Evolutionary conservation across 2,113 vertebrate genomes (phyloP).

Genomic region (Ancistrus triradiatus): DNA sequence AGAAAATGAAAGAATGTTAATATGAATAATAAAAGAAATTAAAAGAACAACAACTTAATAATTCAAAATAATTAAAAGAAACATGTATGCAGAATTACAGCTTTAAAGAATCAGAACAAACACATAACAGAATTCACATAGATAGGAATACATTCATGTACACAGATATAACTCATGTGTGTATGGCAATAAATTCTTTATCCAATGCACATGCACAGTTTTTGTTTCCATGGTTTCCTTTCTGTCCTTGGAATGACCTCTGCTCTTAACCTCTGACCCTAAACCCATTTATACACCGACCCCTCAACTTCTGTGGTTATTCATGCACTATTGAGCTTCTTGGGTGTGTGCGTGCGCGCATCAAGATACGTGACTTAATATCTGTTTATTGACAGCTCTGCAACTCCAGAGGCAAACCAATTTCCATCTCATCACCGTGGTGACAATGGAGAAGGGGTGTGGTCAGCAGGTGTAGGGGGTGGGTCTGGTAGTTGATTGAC

Average conservation of each 20-base stretch:
- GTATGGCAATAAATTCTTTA: too few relatives aligned
- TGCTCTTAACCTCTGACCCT: constrained; percentile 73
- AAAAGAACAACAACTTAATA: too few relatives aligned
- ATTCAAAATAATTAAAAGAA: too few relatives aligned
- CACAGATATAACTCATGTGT: too few relatives aligned
- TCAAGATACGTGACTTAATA: constrained; percentile 6
- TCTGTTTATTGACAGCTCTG: not conserved
- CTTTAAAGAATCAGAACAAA: too few relatives aligned
- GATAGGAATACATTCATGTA: too few relatives aligned
- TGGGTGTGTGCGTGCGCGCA: constrained; percentile 11
- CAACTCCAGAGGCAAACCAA: constrained; percentile 10
- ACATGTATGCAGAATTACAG: too few relatives aligned
- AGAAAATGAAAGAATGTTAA: too few relatives aligned
- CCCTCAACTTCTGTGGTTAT: constrained; percentile 86
- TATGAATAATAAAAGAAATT: too few relatives aligned
- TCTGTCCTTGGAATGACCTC: not conserved
- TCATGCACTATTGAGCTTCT: not conserved
- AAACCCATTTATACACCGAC: constrained; percentile 90
- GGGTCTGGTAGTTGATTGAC: constrained; percentile 27
- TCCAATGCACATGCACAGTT: constrained; percentile 17
- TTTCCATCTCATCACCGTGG: constrained; percentile 30
- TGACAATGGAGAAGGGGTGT: not conserved
- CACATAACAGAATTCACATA: too few relatives aligned
- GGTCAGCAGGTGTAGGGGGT: constrained; percentile 24
- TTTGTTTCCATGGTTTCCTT: constrained; percentile 75